Conservation (phyloP, 1,140 invertebrate species). For the Adelges cooleyi region DNA sequence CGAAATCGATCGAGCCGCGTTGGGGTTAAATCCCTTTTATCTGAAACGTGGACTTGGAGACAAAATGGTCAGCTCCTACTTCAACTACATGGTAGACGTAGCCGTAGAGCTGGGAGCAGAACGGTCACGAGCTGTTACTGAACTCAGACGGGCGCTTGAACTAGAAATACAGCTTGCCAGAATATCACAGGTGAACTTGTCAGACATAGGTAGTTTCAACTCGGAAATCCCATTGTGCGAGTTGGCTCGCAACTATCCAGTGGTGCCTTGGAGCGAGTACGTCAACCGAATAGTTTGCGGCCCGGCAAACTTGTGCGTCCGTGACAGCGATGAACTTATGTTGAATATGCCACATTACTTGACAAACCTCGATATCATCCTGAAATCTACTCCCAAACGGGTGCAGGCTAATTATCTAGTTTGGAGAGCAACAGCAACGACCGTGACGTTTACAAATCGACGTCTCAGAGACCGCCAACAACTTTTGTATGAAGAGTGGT, state of each 20-base stretch:
- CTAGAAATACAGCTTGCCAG: slow-evolving; percentile 86
- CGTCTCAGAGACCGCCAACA: background rate
- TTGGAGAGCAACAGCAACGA: slow-evolving; percentile 44
- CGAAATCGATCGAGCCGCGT: slow-evolving; percentile 72
- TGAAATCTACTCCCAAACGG: slow-evolving; percentile 46
- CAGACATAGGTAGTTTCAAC: no score
- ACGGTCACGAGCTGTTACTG: slow-evolving; percentile 46
- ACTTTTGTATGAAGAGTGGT: background rate
- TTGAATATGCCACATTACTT: slow-evolving; percentile 51
- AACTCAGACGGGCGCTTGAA: slow-evolving; percentile 68
- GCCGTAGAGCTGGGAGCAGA: slow-evolving; percentile 73
- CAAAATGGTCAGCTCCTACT: slow-evolving; percentile 62
- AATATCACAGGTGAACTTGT: slow-evolving; percentile 36
- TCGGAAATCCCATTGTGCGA: slow-evolving; percentile 47
- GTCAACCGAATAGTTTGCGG: background rate
- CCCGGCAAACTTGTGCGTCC: background rate
- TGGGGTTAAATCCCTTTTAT: slow-evolving; percentile 78
- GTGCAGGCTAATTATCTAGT: slow-evolving; percentile 53
- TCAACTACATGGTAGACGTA: slow-evolving; percentile 71
- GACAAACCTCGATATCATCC: slow-evolving; percentile 42
- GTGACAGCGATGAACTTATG: slow-evolving; percentile 43
- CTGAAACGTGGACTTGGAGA: slow-evolving; percentile 63
- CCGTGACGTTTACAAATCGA: background rate
- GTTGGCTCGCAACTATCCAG: slow-evolving; percentile 55
- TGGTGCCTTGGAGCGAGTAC: slow-evolving; percentile 56